Base-by-base conservation (phyloP, 2,797 vertebrate genomes). In the Psittacula echo region DNA sequence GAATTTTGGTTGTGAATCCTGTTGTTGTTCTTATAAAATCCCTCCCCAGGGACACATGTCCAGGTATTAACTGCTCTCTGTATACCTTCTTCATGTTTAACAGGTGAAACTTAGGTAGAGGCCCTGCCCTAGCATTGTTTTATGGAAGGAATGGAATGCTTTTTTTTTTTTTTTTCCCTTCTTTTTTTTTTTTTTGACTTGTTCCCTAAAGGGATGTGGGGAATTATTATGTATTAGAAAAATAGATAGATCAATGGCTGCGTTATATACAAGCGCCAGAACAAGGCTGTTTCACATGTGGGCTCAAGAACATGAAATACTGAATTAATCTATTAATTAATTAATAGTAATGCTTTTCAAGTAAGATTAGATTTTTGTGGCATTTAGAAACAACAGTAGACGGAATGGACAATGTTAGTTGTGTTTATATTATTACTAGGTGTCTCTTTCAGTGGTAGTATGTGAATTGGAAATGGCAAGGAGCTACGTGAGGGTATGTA, bases 1-100 rank as follows among this genome's bases (percentile, higher is more conserved):
- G 61, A 90, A 73, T 67, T 88, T 93, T 50, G 23, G 13, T 93
- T 95, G 37, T 39, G 37, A 92, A 84, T 75, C 22, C 20, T 73
- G 56, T 34, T 58, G 56, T 34, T 16, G n/a, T 88, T 80, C 32
- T 91, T 58, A 76, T 91, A 90, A 95, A 91, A 81, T 78, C 17
- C 15, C 54, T 3, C 5, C 30, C 41, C 45, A 5, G 34, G 80
- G 68, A 39, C 53, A 24, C 11, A 14, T 77, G 58, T 74, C 22
- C 68, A 94, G 83, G 65, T 91, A 83, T 64, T 80, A 74, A 41
- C 72, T 83, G 39, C n/a, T 92, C 39, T 82, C 15, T 61, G 20
- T 37, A 42, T n/a, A 47, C 8, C 9, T 81, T 71, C 61, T 53
- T 54, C 48, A 13, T 72, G 14, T 61, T 74, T 76, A 71, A 51